A percentile compares a stretch with the other conserved stretches of the same genome.
These are phyloP conservation scores for Alectoris magna DNA, from an alignment of 2,797 vertebrate species.

Conservation along the genomic window DNA sequence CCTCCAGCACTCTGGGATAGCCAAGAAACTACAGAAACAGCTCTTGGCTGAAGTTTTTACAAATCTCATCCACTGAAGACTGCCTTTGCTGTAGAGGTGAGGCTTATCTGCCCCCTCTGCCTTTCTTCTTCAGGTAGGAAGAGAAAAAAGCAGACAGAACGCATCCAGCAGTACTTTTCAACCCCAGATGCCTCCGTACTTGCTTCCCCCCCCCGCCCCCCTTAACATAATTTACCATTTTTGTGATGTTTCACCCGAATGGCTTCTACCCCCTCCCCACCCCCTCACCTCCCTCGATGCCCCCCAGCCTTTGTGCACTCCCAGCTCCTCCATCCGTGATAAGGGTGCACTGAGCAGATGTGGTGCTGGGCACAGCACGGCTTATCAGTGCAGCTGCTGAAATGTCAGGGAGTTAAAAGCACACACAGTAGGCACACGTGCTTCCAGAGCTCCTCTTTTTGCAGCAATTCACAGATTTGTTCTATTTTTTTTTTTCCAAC, in stretches of 20 bases:
- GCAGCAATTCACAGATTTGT: not conserved
- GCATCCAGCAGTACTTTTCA: not conserved
- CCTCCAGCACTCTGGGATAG: not conserved
- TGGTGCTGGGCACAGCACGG: fast-evolving
- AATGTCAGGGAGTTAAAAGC: not conserved
- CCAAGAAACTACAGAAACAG: not conserved
- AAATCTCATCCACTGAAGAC: not conserved
- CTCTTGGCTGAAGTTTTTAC: not conserved
- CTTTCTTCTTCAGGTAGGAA: fast-evolving
- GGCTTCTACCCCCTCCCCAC: fast-evolving
- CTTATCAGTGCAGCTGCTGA: fast-evolving
- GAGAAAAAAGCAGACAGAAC: no score
- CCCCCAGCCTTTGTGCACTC: not conserved
- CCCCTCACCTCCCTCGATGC: not conserved
- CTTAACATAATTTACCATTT: no score
- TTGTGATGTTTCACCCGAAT: not conserved
- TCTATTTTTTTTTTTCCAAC: not conserved
- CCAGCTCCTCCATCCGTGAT: not conserved
- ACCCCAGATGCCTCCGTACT: no score
- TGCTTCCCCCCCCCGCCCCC: not conserved
- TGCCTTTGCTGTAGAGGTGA: not conserved
- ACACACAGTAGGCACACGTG: fast-evolving
- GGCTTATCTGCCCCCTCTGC: fast-evolving
- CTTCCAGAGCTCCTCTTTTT: not conserved
- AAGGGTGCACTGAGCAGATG: not conserved